A percentile compares a stretch with the other conserved stretches of the same genome.
Evolutionary conservation across 2,113 vertebrate species (phyloP).

Genomic region (Scalopus aquaticus): DNA sequence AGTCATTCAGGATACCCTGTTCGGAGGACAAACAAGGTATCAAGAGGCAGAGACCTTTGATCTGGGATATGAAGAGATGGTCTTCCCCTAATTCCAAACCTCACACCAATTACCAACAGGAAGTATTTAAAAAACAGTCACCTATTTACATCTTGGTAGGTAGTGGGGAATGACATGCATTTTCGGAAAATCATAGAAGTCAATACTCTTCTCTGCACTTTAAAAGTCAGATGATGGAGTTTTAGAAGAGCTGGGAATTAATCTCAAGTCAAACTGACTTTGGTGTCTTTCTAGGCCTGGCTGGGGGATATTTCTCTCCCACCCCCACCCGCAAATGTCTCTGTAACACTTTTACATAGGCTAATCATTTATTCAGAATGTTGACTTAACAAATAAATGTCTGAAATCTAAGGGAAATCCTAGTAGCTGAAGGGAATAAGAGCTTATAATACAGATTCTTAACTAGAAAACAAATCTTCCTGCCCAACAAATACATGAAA

Average conservation of each 20-base stretch:
- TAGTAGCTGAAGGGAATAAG: neutral
- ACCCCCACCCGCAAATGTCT: too few species aligned
- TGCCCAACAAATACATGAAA: neutral
- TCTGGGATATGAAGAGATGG: neutral
- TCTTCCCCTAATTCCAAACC: neutral
- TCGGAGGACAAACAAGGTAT: neutral
- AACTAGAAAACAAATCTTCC: conserved; percentile 64
- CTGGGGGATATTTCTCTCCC: neutral
- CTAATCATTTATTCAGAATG: neutral
- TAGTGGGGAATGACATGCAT: neutral
- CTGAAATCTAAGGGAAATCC: neutral
- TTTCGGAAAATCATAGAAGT: neutral
- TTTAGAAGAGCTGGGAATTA: neutral
- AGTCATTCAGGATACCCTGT: neutral
- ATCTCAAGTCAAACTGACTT: neutral
- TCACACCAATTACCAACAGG: neutral
- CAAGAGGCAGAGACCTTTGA: neutral
- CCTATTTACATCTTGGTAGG: neutral
- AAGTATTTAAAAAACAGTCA: neutral
- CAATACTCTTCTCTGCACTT: neutral
- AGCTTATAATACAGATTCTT: conserved; percentile 48
- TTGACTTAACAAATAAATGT: neutral
- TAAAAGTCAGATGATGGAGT: neutral
- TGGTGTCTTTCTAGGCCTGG: too few species aligned
- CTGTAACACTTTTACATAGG: neutral